Evolutionary conservation across 2,113 vertebrate genomes (phyloP), one percentile per base, ranked within the genome.

Genomic region (Hippocampus barbouri): DNA sequence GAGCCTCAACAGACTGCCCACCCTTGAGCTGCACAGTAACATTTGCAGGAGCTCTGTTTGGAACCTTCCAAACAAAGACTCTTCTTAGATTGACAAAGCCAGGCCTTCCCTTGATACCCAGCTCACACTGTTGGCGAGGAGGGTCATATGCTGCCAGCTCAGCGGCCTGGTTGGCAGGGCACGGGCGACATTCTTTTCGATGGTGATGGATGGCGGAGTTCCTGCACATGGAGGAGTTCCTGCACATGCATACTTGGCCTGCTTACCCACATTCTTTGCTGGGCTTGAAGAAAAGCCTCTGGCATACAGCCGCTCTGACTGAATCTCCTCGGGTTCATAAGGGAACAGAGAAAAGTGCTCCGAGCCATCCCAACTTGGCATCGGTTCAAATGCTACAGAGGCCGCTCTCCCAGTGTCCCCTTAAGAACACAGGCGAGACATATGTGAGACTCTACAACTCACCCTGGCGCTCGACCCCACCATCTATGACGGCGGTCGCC

Each of bases 241-340:
- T 79, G 76, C 84, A 87, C 86, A 86, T 84, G 87, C 69, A 90
- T 76, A 70, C 74, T 89, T 90, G 87, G 88, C 88, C 75, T 73
- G 79, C 80, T 85, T 89, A 87, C 79, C 80, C 84, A 54, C 77
- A 84, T 85, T 89, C 83, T 85, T 82, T 83, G 67, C 82, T 72
- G 77, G 76, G 85, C 80, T 79, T 83, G 78, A 90, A 87, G 81
- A 88, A 90, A 88, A 85, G 65, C 79, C 86, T 85, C 83, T 88
- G 85, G 85, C 88, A 86, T 80, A 81, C 66, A 0, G 80, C 66
- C 82, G 54, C 72, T 83, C 84, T 80, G 73, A 84, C 74, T 79
- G 70, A 84, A 75, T 77, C 81, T 84, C 77, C 79, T 67, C 38
- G 72, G 81, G 87, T 88, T 88, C 80, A 87, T 83, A 79, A 71